phyloP scores from a whole-genome alignment of 2,888 invertebrate species.

The Volucella bombylans region DNA sequence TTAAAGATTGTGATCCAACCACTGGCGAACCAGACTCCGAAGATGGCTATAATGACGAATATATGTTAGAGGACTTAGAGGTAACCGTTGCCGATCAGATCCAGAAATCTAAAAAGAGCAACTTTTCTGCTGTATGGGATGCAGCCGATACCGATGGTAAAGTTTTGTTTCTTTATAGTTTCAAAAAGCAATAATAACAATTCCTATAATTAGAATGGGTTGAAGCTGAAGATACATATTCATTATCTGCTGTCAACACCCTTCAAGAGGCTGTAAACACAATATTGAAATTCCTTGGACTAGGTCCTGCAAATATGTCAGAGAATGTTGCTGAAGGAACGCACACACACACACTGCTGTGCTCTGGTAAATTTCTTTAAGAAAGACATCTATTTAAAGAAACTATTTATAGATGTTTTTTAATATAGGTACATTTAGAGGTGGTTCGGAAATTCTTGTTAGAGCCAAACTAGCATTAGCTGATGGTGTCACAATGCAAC shows the following conservation, averaged over 20 bases:
- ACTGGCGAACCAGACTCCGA: slow-evolving; percentile 97
- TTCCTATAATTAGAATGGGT: slow-evolving; percentile 80
- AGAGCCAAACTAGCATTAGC: slow-evolving; percentile 90
- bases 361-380: slow-evolving; percentile 86
- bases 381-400: background rate
- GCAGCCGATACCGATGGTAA: slow-evolving; percentile 85
- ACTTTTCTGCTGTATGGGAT: slow-evolving; percentile 92
- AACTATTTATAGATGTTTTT: background rate
- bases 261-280: slow-evolving; percentile 93
- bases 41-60: slow-evolving; percentile 98
- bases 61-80: slow-evolving; percentile 96
- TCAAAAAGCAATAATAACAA: background rate
- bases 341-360: slow-evolving; percentile 89
- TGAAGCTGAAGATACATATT: slow-evolving; percentile 96
- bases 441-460: slow-evolving; percentile 94
- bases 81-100: slow-evolving; percentile 93
- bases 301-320: slow-evolving; percentile 92
- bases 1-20: slow-evolving; percentile 97
- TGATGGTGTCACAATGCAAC: slow-evolving; percentile 95
- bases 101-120: slow-evolving; percentile 89
- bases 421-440: slow-evolving; percentile 90
- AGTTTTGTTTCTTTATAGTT: background rate
- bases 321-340: slow-evolving; percentile 93
- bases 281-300: slow-evolving; percentile 91
- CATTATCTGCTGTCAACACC: slow-evolving; percentile 89